These are phyloP conservation scores for Pristionchus entomophagus DNA, from an alignment of 2,888 invertebrate species.

Conservation along the genomic window DNA sequence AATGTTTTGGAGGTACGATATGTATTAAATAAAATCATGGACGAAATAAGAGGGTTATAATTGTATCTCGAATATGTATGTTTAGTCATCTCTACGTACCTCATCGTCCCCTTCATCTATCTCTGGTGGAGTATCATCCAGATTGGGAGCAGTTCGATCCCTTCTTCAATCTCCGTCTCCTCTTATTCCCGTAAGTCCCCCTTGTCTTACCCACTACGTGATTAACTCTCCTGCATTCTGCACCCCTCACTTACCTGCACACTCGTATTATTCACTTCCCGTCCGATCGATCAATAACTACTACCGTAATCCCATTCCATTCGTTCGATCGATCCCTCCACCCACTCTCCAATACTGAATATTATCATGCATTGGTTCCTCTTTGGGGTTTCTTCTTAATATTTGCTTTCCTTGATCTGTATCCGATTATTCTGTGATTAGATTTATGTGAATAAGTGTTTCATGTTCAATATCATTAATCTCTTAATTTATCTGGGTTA, in stretches of 20 bases:
- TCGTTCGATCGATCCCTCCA: not conserved
- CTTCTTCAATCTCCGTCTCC: conserved; percentile 26
- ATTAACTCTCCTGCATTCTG: conserved; percentile 1
- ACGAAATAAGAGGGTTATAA: not conserved
- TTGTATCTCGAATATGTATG: not conserved
- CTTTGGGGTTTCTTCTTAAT: not conserved
- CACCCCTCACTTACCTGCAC: conserved; percentile 19
- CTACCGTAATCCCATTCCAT: conserved; percentile 8
- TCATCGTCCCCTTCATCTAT: not conserved
- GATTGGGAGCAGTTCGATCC: conserved; percentile 32
- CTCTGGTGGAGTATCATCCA: not conserved
- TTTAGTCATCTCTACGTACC: not conserved
- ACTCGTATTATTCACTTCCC: conserved; percentile 14
- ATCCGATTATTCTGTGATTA: not conserved
- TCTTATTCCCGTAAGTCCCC: conserved; percentile 28
- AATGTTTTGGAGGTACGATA: no score
- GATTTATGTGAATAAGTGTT: conserved; percentile 17
- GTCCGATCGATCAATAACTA: not conserved
- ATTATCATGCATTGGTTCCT: not conserved
- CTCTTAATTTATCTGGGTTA: not conserved
- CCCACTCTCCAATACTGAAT: not conserved
- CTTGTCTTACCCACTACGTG: conserved; percentile 17
- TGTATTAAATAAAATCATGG: no score
- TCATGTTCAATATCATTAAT: not conserved
- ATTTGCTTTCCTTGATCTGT: not conserved